phyloP scores from a whole-genome alignment of 1,140 invertebrate species.

The Agrypnia vestita region DNA sequence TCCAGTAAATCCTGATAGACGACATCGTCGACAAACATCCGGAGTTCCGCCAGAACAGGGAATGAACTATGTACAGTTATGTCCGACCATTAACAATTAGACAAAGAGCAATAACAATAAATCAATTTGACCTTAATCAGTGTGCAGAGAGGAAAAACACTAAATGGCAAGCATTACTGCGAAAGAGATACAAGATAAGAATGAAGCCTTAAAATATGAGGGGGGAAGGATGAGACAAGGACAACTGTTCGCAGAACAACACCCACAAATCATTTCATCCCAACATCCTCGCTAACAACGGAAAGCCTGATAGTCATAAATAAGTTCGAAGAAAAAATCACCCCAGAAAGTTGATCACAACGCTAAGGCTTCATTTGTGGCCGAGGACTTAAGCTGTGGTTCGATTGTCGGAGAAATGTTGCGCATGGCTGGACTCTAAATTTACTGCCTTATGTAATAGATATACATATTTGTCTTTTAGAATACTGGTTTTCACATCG shows the following conservation, averaged over 20 bases:
- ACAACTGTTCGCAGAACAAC: slow-evolving; percentile 56
- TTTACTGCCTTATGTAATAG: too few species aligned
- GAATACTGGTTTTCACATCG: too few species aligned
- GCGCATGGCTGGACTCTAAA: not conserved
- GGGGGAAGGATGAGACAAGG: slow-evolving; percentile 26
- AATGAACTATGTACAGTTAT: slow-evolving; percentile 61
- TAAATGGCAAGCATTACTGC: slow-evolving; percentile 55
- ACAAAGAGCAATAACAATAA: slow-evolving; percentile 62
- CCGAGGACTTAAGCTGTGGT: not conserved
- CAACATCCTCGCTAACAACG: slow-evolving; percentile 44
- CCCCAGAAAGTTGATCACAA: slow-evolving; percentile 56
- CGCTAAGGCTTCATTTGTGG: slow-evolving; percentile 58
- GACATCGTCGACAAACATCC: slow-evolving; percentile 56
- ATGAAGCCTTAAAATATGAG: not conserved
- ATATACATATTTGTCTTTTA: too few species aligned
- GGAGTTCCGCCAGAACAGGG: slow-evolving; percentile 58
- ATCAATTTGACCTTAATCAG: slow-evolving; percentile 61
- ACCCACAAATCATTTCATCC: slow-evolving; percentile 61
- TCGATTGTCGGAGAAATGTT: not conserved
- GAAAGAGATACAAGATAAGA: slow-evolving; percentile 48
- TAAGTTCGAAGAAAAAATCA: slow-evolving; percentile 55
- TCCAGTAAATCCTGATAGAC: slow-evolving; percentile 57
- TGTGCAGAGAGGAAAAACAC: slow-evolving; percentile 55
- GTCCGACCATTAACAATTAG: slow-evolving; percentile 61
- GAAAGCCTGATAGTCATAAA: slow-evolving; percentile 61